Evolutionary conservation across 1,140 invertebrate genomes (phyloP), one percentile per base, ranked within the genome.

Genomic region (Lordiphosa mommai): DNA sequence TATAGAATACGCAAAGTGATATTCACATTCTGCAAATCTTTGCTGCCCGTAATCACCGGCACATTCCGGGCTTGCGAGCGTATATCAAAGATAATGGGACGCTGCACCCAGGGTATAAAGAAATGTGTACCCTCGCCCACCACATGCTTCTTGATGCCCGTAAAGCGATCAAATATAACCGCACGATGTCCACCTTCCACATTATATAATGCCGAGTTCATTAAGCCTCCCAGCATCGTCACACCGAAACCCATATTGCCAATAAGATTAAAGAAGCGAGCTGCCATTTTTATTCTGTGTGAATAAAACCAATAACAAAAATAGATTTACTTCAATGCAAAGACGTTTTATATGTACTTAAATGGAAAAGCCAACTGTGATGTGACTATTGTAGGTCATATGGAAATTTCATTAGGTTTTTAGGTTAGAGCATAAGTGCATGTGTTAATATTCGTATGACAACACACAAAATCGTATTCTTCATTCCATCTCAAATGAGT

Each of bases 11-110:
- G 94, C 12, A 99, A 91, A 38, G 99, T 99, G 73, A 99, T 99
- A 90, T 98, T 99, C 1, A 99, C 98, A 92, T 99, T 99, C 90
- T 99, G 99, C 57, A 99, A 92, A 95, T 99, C 99, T 94, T 99
- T 99, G 89, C 97, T 99, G 77, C 98, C 99, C 68, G 99, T 99
- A 16, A 99, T 91, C 3, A 98, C 97, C 3, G 98, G 97, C 30
- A 99, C 94, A 91, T 98, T 99, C 90, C 98, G 94, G 44, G 99
- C 98, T 72, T 96, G 93, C 1, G 98, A 97, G 52, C 98, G 92
- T 56, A 99, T 97, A 89, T 99, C 99, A 90, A 98, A 99, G 56
- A 99, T 95, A 59, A 99, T 96, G 14, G 99, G 98, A 85, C 93
- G 94, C 89, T 99, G 98, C 20, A 99, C 94, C 98, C 98, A 99